phyloP scores from a whole-genome alignment of 2,888 invertebrate species.

The Ectemnius continuus region DNA sequence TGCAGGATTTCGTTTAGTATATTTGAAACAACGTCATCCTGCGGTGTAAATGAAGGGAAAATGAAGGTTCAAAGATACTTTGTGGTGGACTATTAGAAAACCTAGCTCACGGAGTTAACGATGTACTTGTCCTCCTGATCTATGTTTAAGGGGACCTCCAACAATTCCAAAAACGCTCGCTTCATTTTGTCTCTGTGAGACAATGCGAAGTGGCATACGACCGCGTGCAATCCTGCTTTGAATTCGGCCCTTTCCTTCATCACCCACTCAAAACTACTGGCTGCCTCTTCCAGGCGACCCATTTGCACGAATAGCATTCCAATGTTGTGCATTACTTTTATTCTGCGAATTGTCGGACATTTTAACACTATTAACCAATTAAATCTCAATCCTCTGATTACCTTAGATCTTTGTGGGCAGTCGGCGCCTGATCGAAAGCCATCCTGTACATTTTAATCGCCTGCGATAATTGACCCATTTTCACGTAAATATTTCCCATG shows the following conservation, averaged over 20 bases:
- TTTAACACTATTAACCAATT: conserved; percentile 93
- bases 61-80: conserved; percentile 18
- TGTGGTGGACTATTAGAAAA: conserved; percentile 27
- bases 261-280: conserved; percentile 97
- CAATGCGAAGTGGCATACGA: conserved; percentile 92
- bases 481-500: conserved; percentile 98
- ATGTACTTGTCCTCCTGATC: conserved; percentile 86
- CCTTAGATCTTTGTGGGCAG: conserved; percentile 95
- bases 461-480: conserved; percentile 94
- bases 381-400: conserved; percentile 67
- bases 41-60: neutral
- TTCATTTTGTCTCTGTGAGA: conserved; percentile 96
- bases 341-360: conserved; percentile 79
- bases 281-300: conserved; percentile 97
- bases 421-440: conserved; percentile 98
- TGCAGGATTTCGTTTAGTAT: conserved; percentile 86
- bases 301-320: conserved; percentile 95
- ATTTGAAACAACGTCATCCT: conserved; percentile 81
- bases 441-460: conserved; percentile 98
- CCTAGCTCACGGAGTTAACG: conserved; percentile 70
- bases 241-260: conserved; percentile 97
- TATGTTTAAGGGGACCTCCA: conserved; percentile 91
- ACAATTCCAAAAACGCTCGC: conserved; percentile 91
- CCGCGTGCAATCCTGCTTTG: conserved; percentile 91
- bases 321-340: conserved; percentile 99